These are phyloP conservation scores for Cydia splendana DNA, from an alignment of 1,140 invertebrate genomes.

Conservation along the genomic window DNA sequence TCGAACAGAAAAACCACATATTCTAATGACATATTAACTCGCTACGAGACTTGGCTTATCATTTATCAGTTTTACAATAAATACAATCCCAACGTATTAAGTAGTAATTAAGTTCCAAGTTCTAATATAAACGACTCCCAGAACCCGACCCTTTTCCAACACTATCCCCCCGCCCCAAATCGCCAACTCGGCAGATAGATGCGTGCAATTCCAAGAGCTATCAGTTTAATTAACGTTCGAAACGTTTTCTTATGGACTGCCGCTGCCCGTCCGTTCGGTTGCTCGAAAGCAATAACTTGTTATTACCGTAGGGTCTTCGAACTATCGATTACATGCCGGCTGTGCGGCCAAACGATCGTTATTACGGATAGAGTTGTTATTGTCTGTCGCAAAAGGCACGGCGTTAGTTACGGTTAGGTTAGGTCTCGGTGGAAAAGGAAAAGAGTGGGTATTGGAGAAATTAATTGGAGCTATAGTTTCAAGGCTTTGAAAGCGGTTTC, in stretches of 20 bases:
- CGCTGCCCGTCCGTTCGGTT: slow-evolving; percentile 34
- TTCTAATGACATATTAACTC: background rate
- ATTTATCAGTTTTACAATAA: background rate
- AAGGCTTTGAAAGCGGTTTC: slow-evolving; percentile 29
- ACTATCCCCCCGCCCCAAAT: slow-evolving; percentile 19
- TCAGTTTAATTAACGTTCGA: slow-evolving; percentile 45
- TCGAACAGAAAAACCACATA: too few species aligned
- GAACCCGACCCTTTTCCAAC: background rate
- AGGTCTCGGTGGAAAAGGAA: background rate
- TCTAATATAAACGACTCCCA: background rate
- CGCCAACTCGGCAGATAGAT: slow-evolving; percentile 31
- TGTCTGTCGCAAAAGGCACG: slow-evolving; percentile 22
- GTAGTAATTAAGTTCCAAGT: background rate
- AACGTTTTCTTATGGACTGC: slow-evolving; percentile 41
- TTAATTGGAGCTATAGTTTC: slow-evolving; percentile 23
- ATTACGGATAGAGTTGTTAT: slow-evolving; percentile 28
- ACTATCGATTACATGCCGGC: slow-evolving; percentile 55
- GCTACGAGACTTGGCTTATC: background rate
- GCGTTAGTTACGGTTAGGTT: slow-evolving; percentile 15
- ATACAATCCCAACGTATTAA: background rate
- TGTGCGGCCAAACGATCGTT: slow-evolving; percentile 19
- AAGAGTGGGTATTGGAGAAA: slow-evolving; percentile 11
- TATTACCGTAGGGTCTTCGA: slow-evolving; percentile 52
- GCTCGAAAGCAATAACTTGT: slow-evolving; percentile 45
- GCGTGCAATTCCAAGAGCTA: slow-evolving; percentile 39